Evolutionary conservation across 1,140 invertebrate species (phyloP), one percentile per base, ranked within the genome.

Genomic region (Sitobion miscanthi): DNA sequence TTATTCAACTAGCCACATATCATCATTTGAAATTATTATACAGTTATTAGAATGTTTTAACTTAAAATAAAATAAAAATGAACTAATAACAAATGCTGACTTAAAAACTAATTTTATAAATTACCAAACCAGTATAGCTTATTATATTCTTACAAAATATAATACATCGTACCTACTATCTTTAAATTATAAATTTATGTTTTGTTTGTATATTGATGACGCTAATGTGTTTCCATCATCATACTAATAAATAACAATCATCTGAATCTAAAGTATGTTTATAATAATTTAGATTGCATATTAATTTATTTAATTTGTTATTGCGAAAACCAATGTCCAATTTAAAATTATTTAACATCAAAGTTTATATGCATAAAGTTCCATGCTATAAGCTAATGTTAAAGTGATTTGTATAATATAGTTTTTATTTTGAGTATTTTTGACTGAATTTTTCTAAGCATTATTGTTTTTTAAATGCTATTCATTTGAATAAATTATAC

Each of bases 201-300:
- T 57, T 2, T 89, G 25, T 42, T 89, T 89, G 35, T 57, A 38
- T 35, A 57, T 57, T 89, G 52, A 89, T 57, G 88, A 57, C 1
- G 52, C 35, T 89, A 57, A 49, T 52, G 42, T 47, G 25, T 86
- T 86, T 86, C 45, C 9, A 47, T 86, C 85, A 47, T 86, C 30
- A 54, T 35, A 88, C 52, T 52, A 88, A 88, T 88, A 88, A 88
- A 52, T 88, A 88, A 87, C 45, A 35, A 86, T 52, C 17, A 87
- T 87, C 30, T 87, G 6, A 88, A 88, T 88, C n/a, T 6, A 20
- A 88, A 88, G 20, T 88, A 88, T 2, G n/a, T 54, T 35, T 88
- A 9, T 38, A 35, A 88, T 88, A 23, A 54, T 54, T 52, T 88
- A 88, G 47, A 54, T 88, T 86, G 47, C 25, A 2, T 6, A 86